phyloP scores from a whole-genome alignment of 2,797 vertebrate genomes.

The Amblyraja radiata region DNA sequence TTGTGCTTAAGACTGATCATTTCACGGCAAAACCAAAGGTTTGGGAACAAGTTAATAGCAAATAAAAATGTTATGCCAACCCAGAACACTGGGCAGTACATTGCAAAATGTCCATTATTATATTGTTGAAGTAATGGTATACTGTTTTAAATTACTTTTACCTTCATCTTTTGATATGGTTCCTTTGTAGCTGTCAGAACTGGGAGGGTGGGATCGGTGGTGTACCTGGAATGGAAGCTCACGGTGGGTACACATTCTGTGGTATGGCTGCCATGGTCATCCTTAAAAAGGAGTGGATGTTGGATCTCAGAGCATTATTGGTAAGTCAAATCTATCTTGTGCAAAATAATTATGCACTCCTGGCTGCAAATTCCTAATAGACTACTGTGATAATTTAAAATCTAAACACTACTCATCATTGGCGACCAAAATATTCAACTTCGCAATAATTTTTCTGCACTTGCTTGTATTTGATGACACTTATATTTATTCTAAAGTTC shows the following conservation, averaged over 20 bases:
- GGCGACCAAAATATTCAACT: not conserved
- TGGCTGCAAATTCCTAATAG: not conserved
- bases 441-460: not conserved
- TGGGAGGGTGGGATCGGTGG: slow-evolving; percentile 95
- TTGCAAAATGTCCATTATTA: not conserved
- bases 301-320: slow-evolving; percentile 82
- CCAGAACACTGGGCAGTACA: not conserved
- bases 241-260: slow-evolving; percentile 92
- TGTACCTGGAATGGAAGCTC: slow-evolving; percentile 86
- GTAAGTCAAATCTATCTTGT: slow-evolving; percentile 56
- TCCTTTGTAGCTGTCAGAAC: slow-evolving; percentile 78
- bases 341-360: not conserved
- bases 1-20: not conserved
- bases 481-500: not conserved
- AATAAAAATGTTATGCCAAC: not conserved
- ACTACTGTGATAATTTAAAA: not conserved
- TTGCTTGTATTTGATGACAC: not conserved
- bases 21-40: not conserved
- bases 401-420: not conserved
- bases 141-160: not conserved
- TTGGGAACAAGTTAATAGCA: not conserved
- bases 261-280: slow-evolving; percentile 85
- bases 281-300: slow-evolving; percentile 77
- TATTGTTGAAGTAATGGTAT: no score
- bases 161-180: not conserved